Conservation (phyloP, 2,113 vertebrate species). For the Spea multiplicata region DNA sequence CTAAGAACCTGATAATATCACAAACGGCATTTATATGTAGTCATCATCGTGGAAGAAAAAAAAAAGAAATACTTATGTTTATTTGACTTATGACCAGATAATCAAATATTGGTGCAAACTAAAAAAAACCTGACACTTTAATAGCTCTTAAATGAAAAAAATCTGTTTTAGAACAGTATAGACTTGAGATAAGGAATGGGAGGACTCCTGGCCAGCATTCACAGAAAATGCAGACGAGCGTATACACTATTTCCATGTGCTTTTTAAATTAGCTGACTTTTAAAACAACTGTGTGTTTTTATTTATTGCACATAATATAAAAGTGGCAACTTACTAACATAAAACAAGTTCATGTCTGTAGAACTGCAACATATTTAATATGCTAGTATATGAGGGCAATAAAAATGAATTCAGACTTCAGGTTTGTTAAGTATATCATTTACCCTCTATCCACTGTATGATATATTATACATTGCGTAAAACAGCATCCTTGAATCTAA, state of each 20-base stretch:
- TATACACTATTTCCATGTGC: constrained; percentile 24
- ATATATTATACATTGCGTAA: no score
- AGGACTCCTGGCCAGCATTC: constrained; percentile 26
- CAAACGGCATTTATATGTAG: no score
- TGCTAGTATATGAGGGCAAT: no score
- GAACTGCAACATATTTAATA: no score
- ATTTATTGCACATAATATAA: neutral
- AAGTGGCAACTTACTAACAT: neutral
- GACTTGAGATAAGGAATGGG: constrained; percentile 32
- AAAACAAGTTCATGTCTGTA: neutral
- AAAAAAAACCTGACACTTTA: constrained; percentile 29
- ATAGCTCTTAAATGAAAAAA: constrained; percentile 42
- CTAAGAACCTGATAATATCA: no score
- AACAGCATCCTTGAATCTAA: no score
- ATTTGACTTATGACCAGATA: constrained; percentile 42
- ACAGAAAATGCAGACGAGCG: constrained; percentile 15
- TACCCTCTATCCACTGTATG: no score
- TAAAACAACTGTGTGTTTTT: constrained; percentile 4
- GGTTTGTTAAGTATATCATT: no score
- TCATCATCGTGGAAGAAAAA: no score
- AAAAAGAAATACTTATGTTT: neutral
- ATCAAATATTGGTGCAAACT: constrained; percentile 37
- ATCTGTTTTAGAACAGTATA: constrained; percentile 27
- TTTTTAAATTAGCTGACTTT: neutral
- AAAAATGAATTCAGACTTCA: no score